Base-by-base conservation (phyloP, 2,797 vertebrate genomes). In the Glossophaga mutica region DNA sequence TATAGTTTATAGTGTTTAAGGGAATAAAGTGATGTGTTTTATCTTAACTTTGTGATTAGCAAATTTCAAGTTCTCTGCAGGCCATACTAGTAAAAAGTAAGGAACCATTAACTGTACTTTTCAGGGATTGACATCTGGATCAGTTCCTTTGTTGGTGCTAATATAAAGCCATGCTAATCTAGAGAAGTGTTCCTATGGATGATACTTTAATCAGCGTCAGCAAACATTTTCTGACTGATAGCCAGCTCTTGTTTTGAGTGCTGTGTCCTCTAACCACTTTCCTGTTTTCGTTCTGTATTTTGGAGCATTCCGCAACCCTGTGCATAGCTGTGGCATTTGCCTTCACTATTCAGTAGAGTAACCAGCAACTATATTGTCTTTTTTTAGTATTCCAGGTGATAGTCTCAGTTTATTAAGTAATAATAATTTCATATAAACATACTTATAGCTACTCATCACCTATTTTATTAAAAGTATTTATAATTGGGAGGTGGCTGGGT, bases 391-490 rank as follows among this genome's bases (percentile, higher is more conserved):
- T 93, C 22, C 9, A n/a, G 29, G 70, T 50, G 52, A 85, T 15
- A 57, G 15, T 67, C 18, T 94, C n/a, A 76, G 12, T 62, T 74
- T 94, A 68, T 50, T 85, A 87, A 94, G 5, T 73, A 85, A 16
- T 92, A 71, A 79, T 84, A 59, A 91, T 48, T 73, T 73, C 39
- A 74, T 89, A 21, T 90, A 90, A 96, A 24, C 14, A 24, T 85
- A 4, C 34, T 39, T 92, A 24, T 65, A 86, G 37, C 21, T 90
- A 65, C 14, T 82, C n/a, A 62, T 67, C 44, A 46, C 91, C 57
- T 94, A 52, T 73, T 86, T 94, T 62, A 81, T 81, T 95, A 34
- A 77, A 92, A 90, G 46, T 76, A 34, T 73, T 55, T 74, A 65
- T 65, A 65, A 65, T 65, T 65, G 9, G 32, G 59, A 14, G 59